These are phyloP conservation scores for Amphimallon solstitiale DNA, from an alignment of 2,888 invertebrate species.

Conservation along the genomic window DNA sequence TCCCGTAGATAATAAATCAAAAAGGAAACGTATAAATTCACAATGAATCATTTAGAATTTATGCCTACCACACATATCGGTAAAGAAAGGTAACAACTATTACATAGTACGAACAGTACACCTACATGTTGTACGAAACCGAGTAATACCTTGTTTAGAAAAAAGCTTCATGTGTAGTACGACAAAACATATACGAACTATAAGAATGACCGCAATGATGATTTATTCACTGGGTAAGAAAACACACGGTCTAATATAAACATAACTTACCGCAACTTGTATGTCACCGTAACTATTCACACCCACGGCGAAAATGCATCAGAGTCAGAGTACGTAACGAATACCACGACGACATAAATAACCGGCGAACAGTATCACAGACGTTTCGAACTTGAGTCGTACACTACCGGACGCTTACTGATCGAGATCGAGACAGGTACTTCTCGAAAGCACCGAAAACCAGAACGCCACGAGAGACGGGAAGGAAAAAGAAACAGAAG, in stretches of 20 bases:
- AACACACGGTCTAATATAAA: conserved; percentile 9
- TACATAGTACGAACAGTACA: no score
- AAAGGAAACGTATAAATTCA: no score
- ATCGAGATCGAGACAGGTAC: neutral
- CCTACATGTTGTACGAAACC: no score
- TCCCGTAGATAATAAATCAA: no score
- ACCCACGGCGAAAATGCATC: conserved; percentile 5
- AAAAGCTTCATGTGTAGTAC: no score
- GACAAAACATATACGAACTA: no score
- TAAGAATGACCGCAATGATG: conserved; percentile 26
- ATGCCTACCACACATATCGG: no score
- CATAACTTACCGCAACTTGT: conserved; percentile 27
- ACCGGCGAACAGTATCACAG: neutral
- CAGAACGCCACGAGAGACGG: neutral
- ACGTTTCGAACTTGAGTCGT: neutral
- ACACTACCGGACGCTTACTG: conserved; percentile 4
- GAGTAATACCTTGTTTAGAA: no score
- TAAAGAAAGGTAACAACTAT: no score
- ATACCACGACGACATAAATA: conserved; percentile 10
- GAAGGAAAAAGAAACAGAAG: no score
- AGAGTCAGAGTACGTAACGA: conserved; percentile 4
- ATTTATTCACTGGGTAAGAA: conserved; percentile 11
- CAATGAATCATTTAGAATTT: no score
- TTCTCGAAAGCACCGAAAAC: conserved; percentile 7
- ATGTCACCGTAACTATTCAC: conserved; percentile 30